Percentiles rank a stretch among this genome's conserved stretches.
These are phyloP conservation scores for Pristionchus mayeri DNA, from an alignment of 2,888 invertebrate genomes.

Conservation along the genomic window DNA sequence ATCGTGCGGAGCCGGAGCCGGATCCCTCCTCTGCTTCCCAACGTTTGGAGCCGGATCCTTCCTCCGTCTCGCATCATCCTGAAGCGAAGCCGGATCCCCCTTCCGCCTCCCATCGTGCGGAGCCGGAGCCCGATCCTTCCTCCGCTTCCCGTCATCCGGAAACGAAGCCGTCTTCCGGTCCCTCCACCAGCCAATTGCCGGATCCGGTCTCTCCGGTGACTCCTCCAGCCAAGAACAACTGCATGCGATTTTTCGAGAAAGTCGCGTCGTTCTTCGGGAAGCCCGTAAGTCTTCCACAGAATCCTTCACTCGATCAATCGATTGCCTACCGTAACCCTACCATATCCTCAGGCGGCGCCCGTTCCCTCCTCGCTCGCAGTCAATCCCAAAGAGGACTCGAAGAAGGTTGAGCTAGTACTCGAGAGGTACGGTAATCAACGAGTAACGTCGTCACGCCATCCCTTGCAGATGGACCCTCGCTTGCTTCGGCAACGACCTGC, in stretches of 20 bases:
- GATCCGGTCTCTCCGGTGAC: not conserved
- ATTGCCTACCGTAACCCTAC: not conserved
- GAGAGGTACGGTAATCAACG: constrained; percentile 41
- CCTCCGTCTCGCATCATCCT: not conserved
- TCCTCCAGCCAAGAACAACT: not conserved
- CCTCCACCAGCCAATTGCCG: not conserved
- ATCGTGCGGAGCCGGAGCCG: not conserved
- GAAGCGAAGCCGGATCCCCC: not conserved
- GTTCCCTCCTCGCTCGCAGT: constrained; percentile 10
- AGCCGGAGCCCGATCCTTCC: not conserved
- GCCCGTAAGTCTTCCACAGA: not conserved
- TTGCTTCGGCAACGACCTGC: constrained; percentile 23
- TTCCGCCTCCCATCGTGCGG: not conserved
- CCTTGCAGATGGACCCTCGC: constrained; percentile 43
- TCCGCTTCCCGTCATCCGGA: too few species aligned
- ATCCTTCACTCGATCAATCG: not conserved
- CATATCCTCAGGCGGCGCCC: constrained; percentile 16
- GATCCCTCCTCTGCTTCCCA: not conserved
- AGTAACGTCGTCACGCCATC: not conserved
- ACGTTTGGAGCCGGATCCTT: too few species aligned
- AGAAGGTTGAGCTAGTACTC: constrained; percentile 24
- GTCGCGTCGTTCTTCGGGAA: not conserved
- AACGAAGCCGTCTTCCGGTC: not conserved
- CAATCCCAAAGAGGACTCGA: constrained; percentile 29
- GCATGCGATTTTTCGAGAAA: not conserved